Conservation (phyloP, 2,797 vertebrate genomes). For the Hapalemur alaotrensis region DNA sequence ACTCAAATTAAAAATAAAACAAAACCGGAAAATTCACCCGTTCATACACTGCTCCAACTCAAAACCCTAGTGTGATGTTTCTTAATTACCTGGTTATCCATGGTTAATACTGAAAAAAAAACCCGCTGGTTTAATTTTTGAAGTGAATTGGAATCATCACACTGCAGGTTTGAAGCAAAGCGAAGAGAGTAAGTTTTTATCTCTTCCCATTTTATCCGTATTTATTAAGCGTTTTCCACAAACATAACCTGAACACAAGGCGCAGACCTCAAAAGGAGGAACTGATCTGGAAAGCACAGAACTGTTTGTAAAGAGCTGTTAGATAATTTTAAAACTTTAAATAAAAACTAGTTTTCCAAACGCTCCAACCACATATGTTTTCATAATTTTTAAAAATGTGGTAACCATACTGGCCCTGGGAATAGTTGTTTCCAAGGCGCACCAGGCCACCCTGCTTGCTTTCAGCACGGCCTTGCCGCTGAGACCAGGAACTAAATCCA, state of each 20-base stretch:
- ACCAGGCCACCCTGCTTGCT: neutral
- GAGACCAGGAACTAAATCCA: neutral
- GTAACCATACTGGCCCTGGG: neutral
- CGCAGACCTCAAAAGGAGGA: neutral
- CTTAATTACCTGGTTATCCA: neutral
- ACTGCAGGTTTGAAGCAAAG: neutral
- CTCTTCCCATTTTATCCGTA: neutral
- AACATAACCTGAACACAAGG: neutral
- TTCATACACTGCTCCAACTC: neutral
- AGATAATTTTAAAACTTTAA: neutral
- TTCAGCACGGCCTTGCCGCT: neutral
- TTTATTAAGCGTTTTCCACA: slow-evolving; percentile 63
- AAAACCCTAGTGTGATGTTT: neutral
- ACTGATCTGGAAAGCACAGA: neutral
- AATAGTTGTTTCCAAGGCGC: neutral
- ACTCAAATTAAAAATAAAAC: neutral
- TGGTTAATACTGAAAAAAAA: neutral
- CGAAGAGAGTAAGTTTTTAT: neutral
- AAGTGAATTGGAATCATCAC: neutral
- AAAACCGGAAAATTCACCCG: neutral
- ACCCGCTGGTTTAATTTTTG: neutral
- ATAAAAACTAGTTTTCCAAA: neutral
- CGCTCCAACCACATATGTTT: neutral
- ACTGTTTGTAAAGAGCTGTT: neutral
- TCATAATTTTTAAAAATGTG: neutral